Evolutionary conservation across 2,888 invertebrate species (phyloP), one percentile per base, ranked within the genome.

Genomic region (Amphipyra tragopoginis): DNA sequence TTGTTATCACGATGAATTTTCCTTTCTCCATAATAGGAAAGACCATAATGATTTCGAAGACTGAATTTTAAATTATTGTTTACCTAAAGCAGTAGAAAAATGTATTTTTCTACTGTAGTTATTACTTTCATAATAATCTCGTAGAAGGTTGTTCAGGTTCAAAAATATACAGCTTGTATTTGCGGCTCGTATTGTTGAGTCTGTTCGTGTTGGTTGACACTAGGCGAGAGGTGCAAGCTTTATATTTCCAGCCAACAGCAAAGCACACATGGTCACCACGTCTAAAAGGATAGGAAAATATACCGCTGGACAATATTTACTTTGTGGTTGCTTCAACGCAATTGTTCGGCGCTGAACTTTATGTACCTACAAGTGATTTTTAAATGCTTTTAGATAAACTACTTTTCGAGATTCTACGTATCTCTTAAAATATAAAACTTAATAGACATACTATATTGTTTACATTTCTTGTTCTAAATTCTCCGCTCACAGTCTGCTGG

Each of bases 261-360:
- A 52, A 40, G 57, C 45, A 65, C 39, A 65, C 62, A 65, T 61
- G 59, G 65, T 59, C 54, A 64, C 65, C 70, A 60, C 54, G 36
- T 56, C 67, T 74, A 62, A 74, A 72, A 56, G 68, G 68, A 72
- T 76, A 70, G 59, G 66, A 75, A 70, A 75, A 79, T 76, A 75
- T 66, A 70, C 65, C 59, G 33, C 51, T 21, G 51, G 61, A 72
- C 59, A 66, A 64, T 72, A 73, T 80, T 76, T 77, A 15, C 57
- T 65, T 61, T 62, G 53, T 54, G 56, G 49, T 65, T 44, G 57
- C 45, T 56, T 38, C 42, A 48, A 52, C 34, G 29, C 47, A 47
- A 38, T 69, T 53, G 45, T 33, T 64, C 11, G 15, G 33, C 10
- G 43, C 42, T 42, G 5, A 49, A 29, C 21, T 45, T 55, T 43